phyloP scores from a whole-genome alignment of 2,113 vertebrate genomes.

The Eira barbara region DNA sequence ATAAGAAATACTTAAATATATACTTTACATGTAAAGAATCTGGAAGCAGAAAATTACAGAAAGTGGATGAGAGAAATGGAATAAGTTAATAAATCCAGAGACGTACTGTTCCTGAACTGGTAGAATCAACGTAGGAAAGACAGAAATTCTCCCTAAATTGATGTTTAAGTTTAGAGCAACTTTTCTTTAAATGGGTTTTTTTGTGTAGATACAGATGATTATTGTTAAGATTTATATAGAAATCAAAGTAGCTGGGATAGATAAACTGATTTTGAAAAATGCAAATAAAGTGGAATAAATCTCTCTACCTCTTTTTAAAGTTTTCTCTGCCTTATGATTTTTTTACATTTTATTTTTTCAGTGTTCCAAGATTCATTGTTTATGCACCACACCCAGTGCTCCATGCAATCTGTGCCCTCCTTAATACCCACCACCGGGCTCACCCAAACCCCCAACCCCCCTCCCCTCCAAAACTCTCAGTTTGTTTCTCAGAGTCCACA shows the following conservation, averaged over 20 bases:
- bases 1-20: neutral
- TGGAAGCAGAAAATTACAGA: neutral
- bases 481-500: too few relatives aligned
- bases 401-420: too few relatives aligned
- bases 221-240: neutral
- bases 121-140: neutral
- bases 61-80: neutral
- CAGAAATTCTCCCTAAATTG: neutral
- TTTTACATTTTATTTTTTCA: too few relatives aligned
- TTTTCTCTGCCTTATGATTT: too few relatives aligned
- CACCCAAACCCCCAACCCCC: too few relatives aligned
- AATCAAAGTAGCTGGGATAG: neutral
- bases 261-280: neutral
- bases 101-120: too few relatives aligned
- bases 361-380: too few relatives aligned
- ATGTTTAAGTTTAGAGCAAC: neutral
- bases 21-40: neutral
- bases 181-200: neutral
- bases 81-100: neutral
- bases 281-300: neutral
- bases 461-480: too few relatives aligned
- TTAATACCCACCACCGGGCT: too few relatives aligned
- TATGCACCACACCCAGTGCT: too few relatives aligned
- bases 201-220: neutral
- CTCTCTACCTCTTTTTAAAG: neutral